Evolutionary conservation across 1,140 invertebrate genomes (phyloP).

Genomic region (Rhynchophorus ferrugineus): DNA sequence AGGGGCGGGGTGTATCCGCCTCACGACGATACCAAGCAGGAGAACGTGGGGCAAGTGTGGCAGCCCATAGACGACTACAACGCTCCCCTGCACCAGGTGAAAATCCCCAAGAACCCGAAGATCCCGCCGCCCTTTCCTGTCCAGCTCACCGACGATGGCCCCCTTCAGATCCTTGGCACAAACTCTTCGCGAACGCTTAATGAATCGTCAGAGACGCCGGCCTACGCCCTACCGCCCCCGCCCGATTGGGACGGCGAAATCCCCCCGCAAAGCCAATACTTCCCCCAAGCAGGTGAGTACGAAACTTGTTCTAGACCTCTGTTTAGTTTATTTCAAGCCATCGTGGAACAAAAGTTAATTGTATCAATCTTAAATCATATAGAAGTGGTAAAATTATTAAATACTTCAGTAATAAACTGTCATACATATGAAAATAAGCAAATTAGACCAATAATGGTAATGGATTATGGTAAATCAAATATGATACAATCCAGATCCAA

Average conservation of each 20-base stretch:
- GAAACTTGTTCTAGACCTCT: background rate
- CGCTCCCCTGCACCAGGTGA: conserved; percentile 62
- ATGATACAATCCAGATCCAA: no score
- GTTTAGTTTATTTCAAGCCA: no score
- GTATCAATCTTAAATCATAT: no score
- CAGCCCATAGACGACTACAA: conserved; percentile 74
- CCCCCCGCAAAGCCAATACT: conserved; percentile 28
- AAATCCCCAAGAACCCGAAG: conserved; percentile 53
- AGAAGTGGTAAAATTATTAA: no score
- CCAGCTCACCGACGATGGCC: conserved; percentile 70
- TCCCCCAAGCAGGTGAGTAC: conserved; percentile 31
- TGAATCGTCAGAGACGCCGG: conserved; percentile 45
- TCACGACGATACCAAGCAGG: conserved; percentile 37
- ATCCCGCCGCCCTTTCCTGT: conserved; percentile 84
- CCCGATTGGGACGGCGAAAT: conserved; percentile 25
- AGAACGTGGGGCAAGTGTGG: conserved; percentile 46
- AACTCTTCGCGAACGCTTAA: conserved; percentile 57
- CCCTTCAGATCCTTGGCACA: conserved; percentile 62
- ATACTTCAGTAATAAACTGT: no score
- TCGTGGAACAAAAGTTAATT: no score
- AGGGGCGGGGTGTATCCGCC: conserved; percentile 64
- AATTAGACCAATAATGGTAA: no score
- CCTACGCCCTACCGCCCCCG: conserved; percentile 47
- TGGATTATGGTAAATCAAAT: no score
- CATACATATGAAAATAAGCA: no score